These are phyloP conservation scores for Oryctes rhinoceros DNA, from an alignment of 1,140 invertebrate genomes.

Conservation along the genomic window DNA sequence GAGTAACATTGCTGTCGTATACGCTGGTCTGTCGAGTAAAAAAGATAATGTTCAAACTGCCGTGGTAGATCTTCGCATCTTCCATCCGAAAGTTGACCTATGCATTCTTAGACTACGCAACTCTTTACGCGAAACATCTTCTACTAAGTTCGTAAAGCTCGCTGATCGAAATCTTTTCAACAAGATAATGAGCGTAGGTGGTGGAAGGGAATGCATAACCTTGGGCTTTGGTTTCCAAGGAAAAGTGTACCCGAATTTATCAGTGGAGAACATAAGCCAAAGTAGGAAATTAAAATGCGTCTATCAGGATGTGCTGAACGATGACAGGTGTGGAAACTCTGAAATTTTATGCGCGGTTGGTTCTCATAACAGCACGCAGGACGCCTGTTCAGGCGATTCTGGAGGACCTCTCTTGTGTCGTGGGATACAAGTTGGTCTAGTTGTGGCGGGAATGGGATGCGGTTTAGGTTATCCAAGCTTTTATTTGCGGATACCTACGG, in stretches of 20 bases:
- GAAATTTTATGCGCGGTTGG: not conserved
- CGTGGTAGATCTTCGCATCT: not conserved
- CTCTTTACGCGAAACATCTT: not conserved
- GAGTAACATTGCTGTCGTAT: not conserved
- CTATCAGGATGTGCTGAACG: not conserved
- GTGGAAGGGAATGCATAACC: not conserved
- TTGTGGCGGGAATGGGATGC: not conserved
- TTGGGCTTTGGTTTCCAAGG: slow-evolving; percentile 8
- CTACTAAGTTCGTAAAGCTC: not conserved
- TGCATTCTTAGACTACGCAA: not conserved
- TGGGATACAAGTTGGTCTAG: not conserved
- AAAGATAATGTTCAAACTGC: not conserved
- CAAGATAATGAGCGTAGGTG: not conserved
- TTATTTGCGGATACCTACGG: not conserved
- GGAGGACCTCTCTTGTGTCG: not conserved
- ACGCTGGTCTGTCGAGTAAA: not conserved
- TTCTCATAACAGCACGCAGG: not conserved
- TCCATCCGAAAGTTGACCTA: not conserved
- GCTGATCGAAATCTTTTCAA: not conserved
- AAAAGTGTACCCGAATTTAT: not conserved
- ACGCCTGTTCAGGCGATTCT: slow-evolving; percentile 3
- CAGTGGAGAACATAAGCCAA: not conserved
- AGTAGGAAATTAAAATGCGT: not conserved
- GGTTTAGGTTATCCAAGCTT: not conserved
- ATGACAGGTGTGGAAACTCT: not conserved